phyloP scores from a whole-genome alignment of 2,797 vertebrate genomes.

The Cossypha heuglini region DNA sequence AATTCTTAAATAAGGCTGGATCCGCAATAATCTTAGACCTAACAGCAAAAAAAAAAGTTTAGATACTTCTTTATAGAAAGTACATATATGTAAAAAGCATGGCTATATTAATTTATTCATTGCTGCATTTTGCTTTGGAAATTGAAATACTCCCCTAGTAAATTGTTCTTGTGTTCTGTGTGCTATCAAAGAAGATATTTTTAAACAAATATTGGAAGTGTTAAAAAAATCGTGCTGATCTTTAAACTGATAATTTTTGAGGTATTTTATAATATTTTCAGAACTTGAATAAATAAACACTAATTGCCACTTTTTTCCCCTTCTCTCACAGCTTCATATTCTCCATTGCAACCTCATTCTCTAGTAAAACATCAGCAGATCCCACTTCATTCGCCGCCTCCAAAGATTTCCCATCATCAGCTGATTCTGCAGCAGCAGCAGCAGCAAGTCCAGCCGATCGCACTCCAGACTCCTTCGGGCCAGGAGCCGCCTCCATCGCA shows the following conservation, averaged over 20 bases:
- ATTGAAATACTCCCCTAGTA: neutral
- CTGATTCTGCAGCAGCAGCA: constrained; percentile 86
- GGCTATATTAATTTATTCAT: neutral
- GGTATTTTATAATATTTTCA: neutral
- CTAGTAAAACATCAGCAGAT: constrained; percentile 86
- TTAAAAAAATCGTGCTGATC: neutral
- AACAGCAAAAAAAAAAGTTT: neutral
- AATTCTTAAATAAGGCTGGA: neutral
- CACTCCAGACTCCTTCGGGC: constrained; percentile 80
- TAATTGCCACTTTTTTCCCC: constrained; percentile 58
- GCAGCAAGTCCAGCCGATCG: constrained; percentile 87
- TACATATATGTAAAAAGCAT: neutral
- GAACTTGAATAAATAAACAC: constrained; percentile 19
- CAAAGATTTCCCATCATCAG: constrained; percentile 84
- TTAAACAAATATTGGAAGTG: neutral
- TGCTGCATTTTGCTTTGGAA: neutral
- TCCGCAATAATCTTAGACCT: neutral
- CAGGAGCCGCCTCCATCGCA: constrained; percentile 78
- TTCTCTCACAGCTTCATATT: constrained; percentile 87
- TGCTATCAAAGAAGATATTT: neutral
- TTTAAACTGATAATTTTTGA: neutral
- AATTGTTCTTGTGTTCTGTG: neutral
- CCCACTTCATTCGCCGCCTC: constrained; percentile 78
- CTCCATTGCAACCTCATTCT: constrained; percentile 89
- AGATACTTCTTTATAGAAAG: neutral